Conservation (phyloP, 2,797 vertebrate genomes). For the Lagocephalus sceleratus region DNA sequence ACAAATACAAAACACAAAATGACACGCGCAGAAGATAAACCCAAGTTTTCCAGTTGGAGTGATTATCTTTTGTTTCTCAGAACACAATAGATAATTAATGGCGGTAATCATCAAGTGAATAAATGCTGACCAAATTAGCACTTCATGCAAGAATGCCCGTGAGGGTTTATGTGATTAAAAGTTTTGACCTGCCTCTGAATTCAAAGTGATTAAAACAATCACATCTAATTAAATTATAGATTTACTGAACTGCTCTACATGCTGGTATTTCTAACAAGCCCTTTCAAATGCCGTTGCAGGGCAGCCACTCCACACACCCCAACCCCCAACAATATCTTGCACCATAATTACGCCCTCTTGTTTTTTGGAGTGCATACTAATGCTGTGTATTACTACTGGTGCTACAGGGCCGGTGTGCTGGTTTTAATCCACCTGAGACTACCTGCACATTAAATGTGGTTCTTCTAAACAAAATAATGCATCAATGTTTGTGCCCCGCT, state of each 20-base stretch:
- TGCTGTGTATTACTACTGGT: slow-evolving; percentile 46
- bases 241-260: slow-evolving; percentile 57
- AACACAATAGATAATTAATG: slow-evolving; percentile 62
- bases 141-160: slow-evolving; percentile 73
- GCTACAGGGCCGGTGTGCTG: slow-evolving; percentile 4
- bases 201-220: slow-evolving; percentile 80
- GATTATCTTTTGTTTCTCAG: slow-evolving; percentile 31
- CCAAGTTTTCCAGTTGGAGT: neutral
- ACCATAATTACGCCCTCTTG: slow-evolving; percentile 71
- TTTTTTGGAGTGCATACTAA: slow-evolving; percentile 57
- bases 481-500: neutral
- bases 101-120: slow-evolving; percentile 67
- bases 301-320: slow-evolving; percentile 37
- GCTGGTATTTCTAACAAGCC: slow-evolving; percentile 52
- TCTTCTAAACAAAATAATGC: neutral
- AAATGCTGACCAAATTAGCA: slow-evolving; percentile 70
- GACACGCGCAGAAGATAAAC: neutral
- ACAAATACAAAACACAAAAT: neutral
- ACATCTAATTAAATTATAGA: slow-evolving; percentile 78
- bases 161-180: slow-evolving; percentile 75
- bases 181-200: slow-evolving; percentile 77
- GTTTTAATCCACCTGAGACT: slow-evolving; percentile 11
- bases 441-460: neutral
- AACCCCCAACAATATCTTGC: slow-evolving; percentile 61
- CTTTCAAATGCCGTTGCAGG: slow-evolving; percentile 42